Percentiles rank a stretch among this genome's conserved stretches.
These are phyloP conservation scores for Dasypogon diadema DNA, from an alignment of 2,888 invertebrate species.

Conservation along the genomic window DNA sequence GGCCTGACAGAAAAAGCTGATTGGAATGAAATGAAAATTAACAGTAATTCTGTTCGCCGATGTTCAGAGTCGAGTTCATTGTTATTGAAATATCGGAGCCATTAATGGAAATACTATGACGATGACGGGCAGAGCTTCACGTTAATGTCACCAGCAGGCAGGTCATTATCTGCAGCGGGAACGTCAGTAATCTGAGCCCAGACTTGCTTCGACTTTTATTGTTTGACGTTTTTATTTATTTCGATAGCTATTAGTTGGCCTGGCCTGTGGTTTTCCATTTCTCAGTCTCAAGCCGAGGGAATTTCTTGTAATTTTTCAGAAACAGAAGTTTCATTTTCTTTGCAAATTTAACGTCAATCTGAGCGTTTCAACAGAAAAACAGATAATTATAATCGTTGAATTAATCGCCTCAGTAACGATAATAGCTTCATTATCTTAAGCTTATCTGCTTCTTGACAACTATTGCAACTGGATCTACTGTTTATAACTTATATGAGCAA, in stretches of 20 bases:
- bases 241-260: neutral
- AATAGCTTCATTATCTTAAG: too few relatives aligned
- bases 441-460: too few relatives aligned
- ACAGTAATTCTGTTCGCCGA: slow-evolving; percentile 42
- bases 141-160: slow-evolving; percentile 34
- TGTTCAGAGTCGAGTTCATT: slow-evolving; percentile 39
- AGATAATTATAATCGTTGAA: too few relatives aligned
- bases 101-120: slow-evolving; percentile 49
- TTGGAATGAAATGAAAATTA: slow-evolving; percentile 49
- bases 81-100: slow-evolving; percentile 48
- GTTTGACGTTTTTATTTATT: slow-evolving; percentile 12
- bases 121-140: neutral
- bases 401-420: too few relatives aligned
- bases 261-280: slow-evolving; percentile 18
- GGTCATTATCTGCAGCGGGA: slow-evolving; percentile 4
- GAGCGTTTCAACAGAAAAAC: too few relatives aligned
- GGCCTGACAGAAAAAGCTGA: slow-evolving; percentile 39
- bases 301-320: too few relatives aligned
- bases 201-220: slow-evolving; percentile 6
- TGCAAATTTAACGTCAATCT: too few relatives aligned
- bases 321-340: too few relatives aligned
- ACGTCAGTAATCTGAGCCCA: slow-evolving; percentile 1
- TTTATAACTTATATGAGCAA: too few relatives aligned
- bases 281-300: too few relatives aligned
- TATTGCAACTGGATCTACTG: too few relatives aligned